phyloP scores from a whole-genome alignment of 2,797 vertebrate species.

The Dallia pectoralis region DNA sequence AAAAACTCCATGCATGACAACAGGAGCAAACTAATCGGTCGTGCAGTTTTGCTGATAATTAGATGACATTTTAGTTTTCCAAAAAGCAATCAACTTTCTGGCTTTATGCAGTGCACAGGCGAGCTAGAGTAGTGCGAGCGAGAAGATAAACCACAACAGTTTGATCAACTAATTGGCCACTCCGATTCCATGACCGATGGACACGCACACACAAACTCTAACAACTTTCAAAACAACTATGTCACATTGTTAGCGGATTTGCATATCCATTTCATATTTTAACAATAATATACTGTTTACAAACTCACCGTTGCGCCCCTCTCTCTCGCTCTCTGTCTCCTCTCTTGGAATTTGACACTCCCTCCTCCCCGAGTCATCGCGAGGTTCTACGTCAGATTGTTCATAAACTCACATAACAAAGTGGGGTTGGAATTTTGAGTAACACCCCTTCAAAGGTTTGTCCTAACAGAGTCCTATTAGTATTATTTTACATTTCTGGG shows the following conservation, averaged over 20 bases:
- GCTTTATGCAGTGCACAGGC: slow-evolving; percentile 18
- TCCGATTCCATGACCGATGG: slow-evolving; percentile 9
- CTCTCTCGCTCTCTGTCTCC: slow-evolving; percentile 67
- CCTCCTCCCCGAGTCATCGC: slow-evolving; percentile 70
- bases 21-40: slow-evolving; percentile 7
- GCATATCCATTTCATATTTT: slow-evolving; percentile 37
- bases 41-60: not conserved
- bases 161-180: slow-evolving; percentile 48
- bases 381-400: slow-evolving; percentile 54
- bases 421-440: slow-evolving; percentile 3
- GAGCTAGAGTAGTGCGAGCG: slow-evolving; percentile 53
- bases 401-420: slow-evolving; percentile 1
- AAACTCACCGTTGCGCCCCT: slow-evolving; percentile 82
- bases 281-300: slow-evolving; percentile 78
- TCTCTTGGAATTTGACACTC: slow-evolving; percentile 83
- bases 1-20: slow-evolving; percentile 29
- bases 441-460: not conserved
- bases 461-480: not conserved
- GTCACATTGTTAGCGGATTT: slow-evolving; percentile 10
- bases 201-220: slow-evolving; percentile 4
- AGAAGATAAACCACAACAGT: slow-evolving; percentile 53
- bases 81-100: not conserved
- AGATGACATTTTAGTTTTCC: not conserved
- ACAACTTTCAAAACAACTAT: not conserved
- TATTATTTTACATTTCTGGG: not conserved